Evolutionary conservation across 2,888 invertebrate genomes (phyloP), one percentile per base, ranked within the genome.

Genomic region (Portevinia maculata): DNA sequence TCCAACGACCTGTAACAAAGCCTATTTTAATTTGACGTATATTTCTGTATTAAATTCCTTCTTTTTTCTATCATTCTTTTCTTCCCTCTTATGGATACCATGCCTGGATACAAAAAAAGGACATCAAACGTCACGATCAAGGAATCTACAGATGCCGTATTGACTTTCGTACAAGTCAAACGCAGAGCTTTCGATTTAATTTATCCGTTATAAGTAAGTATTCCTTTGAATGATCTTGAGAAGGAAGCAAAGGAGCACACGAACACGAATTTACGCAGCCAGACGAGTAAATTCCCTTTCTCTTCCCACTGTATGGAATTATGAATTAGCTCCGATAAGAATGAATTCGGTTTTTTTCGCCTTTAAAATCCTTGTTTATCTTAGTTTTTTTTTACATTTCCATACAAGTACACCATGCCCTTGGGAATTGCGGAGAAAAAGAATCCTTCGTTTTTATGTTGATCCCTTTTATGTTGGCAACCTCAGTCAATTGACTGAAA

Each of bases 121-220:
- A 96, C 92, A 95, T 97, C 88, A 95, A 96, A 91, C 93, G 96
- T 52, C 94, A 94, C 88, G 97, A 97, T 91, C 96, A 97, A 90
- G 97, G 97, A 87, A 94, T 96, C 86, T 97, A 97, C 92, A 93
- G 97, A 84, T 97, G 97, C 91, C 92, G 97, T 84, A 96, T 97
- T 86, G 97, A 97, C 92, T 97, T 97, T 92, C 93, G 95, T 85
- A 96, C 96, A 90, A 96, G 96, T 85, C 97, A 97, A 91, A 97
- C 97, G 81, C 94, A 96, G 89, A 96, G 96, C 91, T 95, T 96
- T 91, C 93, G 96, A 88, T 96, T 97, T 92, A 96, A 97, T 91
- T 94, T 97, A 88, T 96, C 96, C 84, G 96, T 97, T 86, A 95
- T 97, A 88, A 96, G 97, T 97, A 89, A 95, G 96, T 93, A 88